phyloP scores from a whole-genome alignment of 2,113 vertebrate species.

The Cololabis saira region DNA sequence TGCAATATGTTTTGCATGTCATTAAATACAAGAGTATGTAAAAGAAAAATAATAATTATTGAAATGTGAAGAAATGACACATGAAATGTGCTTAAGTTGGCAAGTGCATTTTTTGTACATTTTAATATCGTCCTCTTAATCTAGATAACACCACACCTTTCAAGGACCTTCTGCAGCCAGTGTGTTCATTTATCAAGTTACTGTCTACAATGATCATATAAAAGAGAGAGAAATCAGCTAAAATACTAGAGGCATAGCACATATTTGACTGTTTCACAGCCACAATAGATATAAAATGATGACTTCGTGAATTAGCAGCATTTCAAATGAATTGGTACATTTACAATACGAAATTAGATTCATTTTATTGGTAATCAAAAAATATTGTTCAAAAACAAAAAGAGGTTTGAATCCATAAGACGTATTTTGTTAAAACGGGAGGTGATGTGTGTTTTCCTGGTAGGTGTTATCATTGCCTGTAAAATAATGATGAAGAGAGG shows the following conservation, averaged over 20 bases:
- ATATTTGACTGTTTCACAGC: not conserved
- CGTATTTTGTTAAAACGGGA: not conserved
- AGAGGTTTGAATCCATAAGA: slow-evolving; percentile 1
- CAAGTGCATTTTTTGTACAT: too few species aligned
- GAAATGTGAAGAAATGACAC: too few species aligned
- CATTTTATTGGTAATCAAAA: not conserved
- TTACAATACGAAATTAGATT: not conserved
- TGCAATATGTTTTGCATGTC: too few species aligned
- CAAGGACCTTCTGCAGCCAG: too few species aligned
- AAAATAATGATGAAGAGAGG: slow-evolving; percentile 56
- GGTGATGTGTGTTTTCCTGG: slow-evolving; percentile 38
- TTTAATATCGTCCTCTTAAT: too few species aligned
- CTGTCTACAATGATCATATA: not conserved
- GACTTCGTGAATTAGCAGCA: not conserved
- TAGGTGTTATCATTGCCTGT: slow-evolving; percentile 45
- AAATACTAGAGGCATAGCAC: not conserved
- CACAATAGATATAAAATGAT: not conserved
- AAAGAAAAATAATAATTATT: too few species aligned
- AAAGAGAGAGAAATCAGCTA: not conserved
- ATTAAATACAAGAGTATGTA: too few species aligned
- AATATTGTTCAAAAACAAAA: not conserved
- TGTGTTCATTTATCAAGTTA: too few species aligned
- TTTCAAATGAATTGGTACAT: not conserved
- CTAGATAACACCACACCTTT: too few species aligned
- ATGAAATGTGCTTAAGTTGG: too few species aligned